Conservation (phyloP, 1,140 invertebrate genomes). For the Drosophila auraria region DNA sequence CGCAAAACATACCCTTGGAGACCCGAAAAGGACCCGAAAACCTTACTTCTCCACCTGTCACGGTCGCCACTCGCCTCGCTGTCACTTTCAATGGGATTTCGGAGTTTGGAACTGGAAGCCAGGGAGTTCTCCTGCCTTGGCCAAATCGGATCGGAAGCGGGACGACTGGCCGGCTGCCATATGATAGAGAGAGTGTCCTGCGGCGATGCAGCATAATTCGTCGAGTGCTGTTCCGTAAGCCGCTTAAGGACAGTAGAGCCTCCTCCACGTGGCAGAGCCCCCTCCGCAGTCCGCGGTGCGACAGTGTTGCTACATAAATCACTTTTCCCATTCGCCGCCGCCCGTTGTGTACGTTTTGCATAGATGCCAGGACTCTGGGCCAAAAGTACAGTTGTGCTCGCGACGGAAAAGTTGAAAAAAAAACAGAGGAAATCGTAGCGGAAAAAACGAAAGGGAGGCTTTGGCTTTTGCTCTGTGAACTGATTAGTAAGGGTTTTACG, state of each 20-base stretch:
- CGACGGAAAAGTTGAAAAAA: background rate
- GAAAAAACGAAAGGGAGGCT: background rate
- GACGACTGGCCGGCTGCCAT: slow-evolving; percentile 34
- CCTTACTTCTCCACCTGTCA: slow-evolving; percentile 14
- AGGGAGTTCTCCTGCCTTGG: background rate
- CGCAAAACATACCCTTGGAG: slow-evolving; percentile 22
- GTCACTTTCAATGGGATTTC: slow-evolving; percentile 62
- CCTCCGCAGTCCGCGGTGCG: background rate
- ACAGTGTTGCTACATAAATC: slow-evolving; percentile 50
- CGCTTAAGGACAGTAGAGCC: slow-evolving; percentile 52
- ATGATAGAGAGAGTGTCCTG: slow-evolving; percentile 23
- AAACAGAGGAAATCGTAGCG: background rate
- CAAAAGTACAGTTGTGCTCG: slow-evolving; percentile 35
- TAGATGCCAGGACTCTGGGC: slow-evolving; percentile 15
- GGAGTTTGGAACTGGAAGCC: background rate
- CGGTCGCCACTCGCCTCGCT: slow-evolving; percentile 45
- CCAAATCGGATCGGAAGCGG: slow-evolving; percentile 14
- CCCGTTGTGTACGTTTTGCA: slow-evolving; percentile 10
- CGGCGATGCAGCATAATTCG: slow-evolving; percentile 66
- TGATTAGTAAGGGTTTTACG: background rate
- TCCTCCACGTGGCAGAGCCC: background rate
- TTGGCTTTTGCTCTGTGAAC: background rate
- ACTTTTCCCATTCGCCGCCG: slow-evolving; percentile 23
- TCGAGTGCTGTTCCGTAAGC: slow-evolving; percentile 56
- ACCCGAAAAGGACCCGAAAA: background rate